These are phyloP conservation scores for Anthopleura xanthogrammica DNA, from an alignment of 92 coral and sea anemone genomes.

Conservation along the genomic window DNA sequence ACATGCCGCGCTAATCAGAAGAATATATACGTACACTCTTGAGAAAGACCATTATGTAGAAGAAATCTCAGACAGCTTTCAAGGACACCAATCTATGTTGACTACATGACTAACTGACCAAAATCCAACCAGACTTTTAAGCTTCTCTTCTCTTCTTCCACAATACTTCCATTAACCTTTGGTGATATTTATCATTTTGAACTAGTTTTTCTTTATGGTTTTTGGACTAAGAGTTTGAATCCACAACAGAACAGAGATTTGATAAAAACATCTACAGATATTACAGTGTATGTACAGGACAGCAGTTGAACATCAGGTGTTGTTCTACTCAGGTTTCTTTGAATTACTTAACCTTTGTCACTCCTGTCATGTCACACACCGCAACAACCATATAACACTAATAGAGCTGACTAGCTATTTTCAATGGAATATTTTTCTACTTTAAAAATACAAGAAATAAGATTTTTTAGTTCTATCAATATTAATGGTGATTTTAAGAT, in stretches of 20 bases:
- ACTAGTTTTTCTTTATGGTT: not conserved
- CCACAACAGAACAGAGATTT: not conserved
- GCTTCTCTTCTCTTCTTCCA: not conserved
- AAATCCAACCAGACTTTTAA: not conserved
- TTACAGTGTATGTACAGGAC: not conserved
- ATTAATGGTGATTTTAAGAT: no score
- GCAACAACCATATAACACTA: not conserved
- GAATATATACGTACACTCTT: not conserved
- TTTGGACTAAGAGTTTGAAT: not conserved
- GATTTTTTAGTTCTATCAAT: no score
- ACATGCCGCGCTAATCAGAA: not conserved
- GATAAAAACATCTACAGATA: not conserved
- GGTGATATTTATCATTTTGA: not conserved
- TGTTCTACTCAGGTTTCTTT: not conserved
- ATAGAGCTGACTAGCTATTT: not conserved
- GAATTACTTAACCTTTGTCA: constrained; percentile 5
- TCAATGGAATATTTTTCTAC: no score
- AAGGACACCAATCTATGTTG: not conserved
- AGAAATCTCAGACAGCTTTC: not conserved
- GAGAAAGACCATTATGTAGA: not conserved
- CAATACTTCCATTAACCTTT: not conserved
- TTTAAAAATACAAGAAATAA: no score
- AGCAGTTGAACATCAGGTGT: not conserved
- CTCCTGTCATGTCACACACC: not conserved
- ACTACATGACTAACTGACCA: not conserved